Evolutionary conservation across 2,113 vertebrate species (phyloP), one percentile per base, ranked within the genome.

Genomic region (Callospermophilus lateralis): DNA sequence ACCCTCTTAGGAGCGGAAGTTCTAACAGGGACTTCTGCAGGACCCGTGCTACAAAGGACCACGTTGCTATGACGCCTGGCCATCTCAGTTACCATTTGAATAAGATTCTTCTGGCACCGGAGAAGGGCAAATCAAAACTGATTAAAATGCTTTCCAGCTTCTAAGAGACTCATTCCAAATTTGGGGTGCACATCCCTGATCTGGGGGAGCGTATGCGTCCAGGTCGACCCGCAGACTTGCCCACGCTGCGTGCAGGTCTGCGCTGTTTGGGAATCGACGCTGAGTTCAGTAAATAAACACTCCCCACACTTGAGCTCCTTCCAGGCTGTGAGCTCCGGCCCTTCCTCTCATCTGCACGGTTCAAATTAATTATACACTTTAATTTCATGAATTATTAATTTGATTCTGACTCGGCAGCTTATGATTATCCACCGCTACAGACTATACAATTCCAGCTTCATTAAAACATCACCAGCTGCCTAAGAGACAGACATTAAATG

Each of bases 351-450:
- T 99, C 98, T 98, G 98, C 98, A 97, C 78, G 37, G 98, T 98
- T 98, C 98, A 98, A 99, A 99, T 99, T 99, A 99, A 99, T 99
- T 99, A 99, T 98, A 99, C 99, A 99, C 99, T 99, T 99, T 99
- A 99, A 99, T 99, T 99, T 99, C 99, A 99, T 99, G 99, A 99
- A 99, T 99, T 99, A 99, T 99, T 99, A 99, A 99, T 99, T 99
- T 99, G 98, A 99, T 99, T 99, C 99, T 99, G 99, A 99, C 99
- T 99, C 99, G 99, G 99, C 99, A 99, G 99, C 99, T 99, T 99
- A 99, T 99, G 99, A 99, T 99, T 99, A 99, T 99, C 99, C 99
- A 99, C 98, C 86, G 93, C 98, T 99, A 99, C 99, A 99, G 99
- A 99, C 99, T 98, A 99, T 98, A 99, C 98, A 98, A 99, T 99